Evolutionary conservation across 2,113 vertebrate species (phyloP).

Genomic region (Puffinus mauretanicus): DNA sequence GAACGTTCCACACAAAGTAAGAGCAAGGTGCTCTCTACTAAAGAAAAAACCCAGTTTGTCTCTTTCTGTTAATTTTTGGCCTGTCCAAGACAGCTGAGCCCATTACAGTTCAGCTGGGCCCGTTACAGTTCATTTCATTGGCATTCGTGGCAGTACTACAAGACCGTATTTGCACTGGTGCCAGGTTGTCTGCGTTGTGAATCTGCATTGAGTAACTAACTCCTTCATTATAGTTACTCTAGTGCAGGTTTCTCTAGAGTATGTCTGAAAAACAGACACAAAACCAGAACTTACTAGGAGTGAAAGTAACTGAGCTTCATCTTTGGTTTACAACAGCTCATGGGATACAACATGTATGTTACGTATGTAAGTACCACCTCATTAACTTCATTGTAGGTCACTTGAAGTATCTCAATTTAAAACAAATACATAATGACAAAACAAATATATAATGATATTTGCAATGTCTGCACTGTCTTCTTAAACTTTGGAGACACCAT

Average conservation of each 20-base stretch:
- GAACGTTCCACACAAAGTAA: not conserved
- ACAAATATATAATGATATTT: not conserved
- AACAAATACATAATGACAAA: not conserved
- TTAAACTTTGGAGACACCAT: not conserved
- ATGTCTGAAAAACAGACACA: not conserved
- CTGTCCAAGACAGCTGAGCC: not conserved
- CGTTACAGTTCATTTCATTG: not conserved
- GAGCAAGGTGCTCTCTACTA: not conserved
- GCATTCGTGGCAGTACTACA: not conserved
- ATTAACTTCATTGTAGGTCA: not conserved
- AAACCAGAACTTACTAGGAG: not conserved
- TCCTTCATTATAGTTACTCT: not conserved
- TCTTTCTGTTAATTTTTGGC: not conserved
- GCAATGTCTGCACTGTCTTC: not conserved
- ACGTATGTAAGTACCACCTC: not conserved
- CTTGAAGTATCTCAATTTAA: not conserved
- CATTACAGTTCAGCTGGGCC: not conserved
- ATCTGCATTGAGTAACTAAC: not conserved
- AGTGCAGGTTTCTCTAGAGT: not conserved
- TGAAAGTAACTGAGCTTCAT: not conserved
- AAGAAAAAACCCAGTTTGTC: fast-evolving
- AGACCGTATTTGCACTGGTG: not conserved
- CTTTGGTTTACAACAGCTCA: not conserved
- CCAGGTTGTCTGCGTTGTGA: not conserved
- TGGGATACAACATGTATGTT: not conserved